These are phyloP conservation scores for Priocnemis perturbator DNA, from an alignment of 2,888 invertebrate species.

Conservation along the genomic window DNA sequence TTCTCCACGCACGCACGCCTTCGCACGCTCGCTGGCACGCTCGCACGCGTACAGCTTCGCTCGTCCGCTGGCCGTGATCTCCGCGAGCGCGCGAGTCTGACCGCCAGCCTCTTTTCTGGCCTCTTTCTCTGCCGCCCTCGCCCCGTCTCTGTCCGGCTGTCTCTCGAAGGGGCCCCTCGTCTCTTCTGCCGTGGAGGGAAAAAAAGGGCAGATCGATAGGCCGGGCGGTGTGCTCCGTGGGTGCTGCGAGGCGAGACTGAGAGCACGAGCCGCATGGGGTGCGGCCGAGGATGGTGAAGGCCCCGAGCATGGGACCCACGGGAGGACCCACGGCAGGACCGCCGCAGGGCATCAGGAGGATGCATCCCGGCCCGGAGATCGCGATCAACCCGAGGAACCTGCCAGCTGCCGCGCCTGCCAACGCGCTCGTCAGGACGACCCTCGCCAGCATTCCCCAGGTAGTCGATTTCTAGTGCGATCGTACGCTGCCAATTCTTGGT, in stretches of 20 bases:
- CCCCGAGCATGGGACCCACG: conserved; percentile 59
- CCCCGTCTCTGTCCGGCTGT: too few species aligned
- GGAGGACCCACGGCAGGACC: conserved; percentile 22
- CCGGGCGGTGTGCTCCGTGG: conserved; percentile 29
- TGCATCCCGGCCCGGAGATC: conserved; percentile 63
- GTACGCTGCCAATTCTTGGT: too few species aligned
- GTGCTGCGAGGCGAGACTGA: conserved; percentile 24
- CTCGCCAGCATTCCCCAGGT: conserved; percentile 58
- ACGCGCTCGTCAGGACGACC: conserved; percentile 40
- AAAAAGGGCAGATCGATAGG: conserved; percentile 60
- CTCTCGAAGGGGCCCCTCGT: too few species aligned
- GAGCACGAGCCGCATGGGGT: conserved; percentile 42
- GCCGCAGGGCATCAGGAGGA: conserved; percentile 50
- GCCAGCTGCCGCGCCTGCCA: conserved; percentile 36
- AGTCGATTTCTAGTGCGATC: conserved; percentile 11
- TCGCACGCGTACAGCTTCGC: too few species aligned
- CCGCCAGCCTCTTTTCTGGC: too few species aligned
- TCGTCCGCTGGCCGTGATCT: too few species aligned
- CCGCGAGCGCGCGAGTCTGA: not conserved
- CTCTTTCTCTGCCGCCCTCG: too few species aligned
- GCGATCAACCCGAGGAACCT: conserved; percentile 68
- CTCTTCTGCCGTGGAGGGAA: conserved; percentile 15
- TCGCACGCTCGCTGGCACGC: too few species aligned
- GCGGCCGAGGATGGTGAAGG: conserved; percentile 66
- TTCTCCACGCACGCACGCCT: too few species aligned